A percentile compares a stretch with the other conserved stretches of the same genome.
Conservation (phyloP, 2,888 invertebrate species). For the Microplitis manilae region DNA sequence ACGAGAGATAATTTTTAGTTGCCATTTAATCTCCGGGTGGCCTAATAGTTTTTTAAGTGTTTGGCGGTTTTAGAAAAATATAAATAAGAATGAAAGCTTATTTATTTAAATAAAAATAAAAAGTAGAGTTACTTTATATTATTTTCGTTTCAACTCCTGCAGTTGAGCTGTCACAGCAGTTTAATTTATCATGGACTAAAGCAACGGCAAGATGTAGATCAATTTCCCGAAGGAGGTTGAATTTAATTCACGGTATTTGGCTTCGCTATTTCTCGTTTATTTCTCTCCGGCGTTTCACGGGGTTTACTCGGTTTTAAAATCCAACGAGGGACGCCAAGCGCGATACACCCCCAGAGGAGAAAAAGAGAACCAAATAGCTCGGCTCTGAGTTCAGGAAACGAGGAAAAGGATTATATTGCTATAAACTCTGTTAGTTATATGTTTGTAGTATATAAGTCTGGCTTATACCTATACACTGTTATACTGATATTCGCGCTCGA, state of each 20-base stretch:
- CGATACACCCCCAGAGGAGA: background rate
- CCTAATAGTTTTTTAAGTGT: too few species aligned
- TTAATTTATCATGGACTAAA: constrained; percentile 19
- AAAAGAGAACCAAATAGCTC: constrained; percentile 11
- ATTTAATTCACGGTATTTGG: constrained; percentile 47
- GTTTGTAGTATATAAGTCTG: constrained; percentile 19
- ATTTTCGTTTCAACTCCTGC: background rate
- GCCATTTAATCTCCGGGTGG: too few species aligned
- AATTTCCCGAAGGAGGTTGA: constrained; percentile 35
- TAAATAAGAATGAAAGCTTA: background rate
- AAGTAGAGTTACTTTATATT: background rate
- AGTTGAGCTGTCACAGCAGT: constrained; percentile 16
- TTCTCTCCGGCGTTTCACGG: constrained; percentile 35
- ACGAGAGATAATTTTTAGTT: background rate
- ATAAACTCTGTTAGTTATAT: constrained; percentile 41
- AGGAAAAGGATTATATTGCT: constrained; percentile 45
- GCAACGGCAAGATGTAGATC: constrained; percentile 25
- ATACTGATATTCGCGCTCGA: constrained; percentile 22
- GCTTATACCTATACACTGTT: background rate
- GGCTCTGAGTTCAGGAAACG: constrained; percentile 30
- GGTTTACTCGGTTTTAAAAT: constrained; percentile 27
- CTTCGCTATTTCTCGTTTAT: constrained; percentile 44
- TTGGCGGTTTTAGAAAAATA: too few species aligned
- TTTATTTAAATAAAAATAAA: background rate
- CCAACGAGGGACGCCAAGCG: background rate